These are phyloP conservation scores for Pantherophis guttatus DNA, from an alignment of 2,113 vertebrate species.

Conservation along the genomic window DNA sequence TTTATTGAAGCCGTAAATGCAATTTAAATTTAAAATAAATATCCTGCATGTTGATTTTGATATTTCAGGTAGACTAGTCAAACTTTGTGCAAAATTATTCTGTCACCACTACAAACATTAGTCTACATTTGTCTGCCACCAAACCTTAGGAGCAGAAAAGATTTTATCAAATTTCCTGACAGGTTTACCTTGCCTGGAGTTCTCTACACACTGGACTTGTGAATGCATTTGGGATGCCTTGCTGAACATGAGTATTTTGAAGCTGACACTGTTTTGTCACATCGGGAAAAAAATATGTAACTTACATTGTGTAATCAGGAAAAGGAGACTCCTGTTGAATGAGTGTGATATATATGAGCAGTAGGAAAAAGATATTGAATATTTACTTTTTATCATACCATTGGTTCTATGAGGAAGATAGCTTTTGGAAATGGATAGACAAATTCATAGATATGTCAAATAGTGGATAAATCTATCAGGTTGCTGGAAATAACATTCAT, in stretches of 20 bases:
- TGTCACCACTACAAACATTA: slow-evolving; percentile 21
- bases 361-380: slow-evolving; percentile 23
- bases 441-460: background rate
- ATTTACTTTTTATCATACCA: background rate
- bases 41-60: background rate
- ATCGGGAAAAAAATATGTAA: background rate
- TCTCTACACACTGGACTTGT: background rate
- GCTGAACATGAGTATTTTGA: slow-evolving; percentile 34
- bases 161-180: background rate
- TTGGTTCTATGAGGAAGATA: background rate
- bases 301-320: background rate
- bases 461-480: background rate
- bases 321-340: slow-evolving; percentile 11
- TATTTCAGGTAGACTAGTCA: slow-evolving; percentile 3
- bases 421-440: background rate
- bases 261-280: background rate
- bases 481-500: background rate
- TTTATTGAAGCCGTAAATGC: slow-evolving; percentile 8
- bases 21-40: slow-evolving; percentile 4
- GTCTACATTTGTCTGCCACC: background rate
- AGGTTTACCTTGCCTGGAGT: slow-evolving; percentile 29
- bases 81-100: slow-evolving; percentile 25
- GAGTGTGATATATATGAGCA: slow-evolving; percentile 33
- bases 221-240: slow-evolving; percentile 21
- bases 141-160: slow-evolving; percentile 19